These are phyloP conservation scores for Cephonodes hylas DNA, from an alignment of 2,888 invertebrate species.

Conservation along the genomic window DNA sequence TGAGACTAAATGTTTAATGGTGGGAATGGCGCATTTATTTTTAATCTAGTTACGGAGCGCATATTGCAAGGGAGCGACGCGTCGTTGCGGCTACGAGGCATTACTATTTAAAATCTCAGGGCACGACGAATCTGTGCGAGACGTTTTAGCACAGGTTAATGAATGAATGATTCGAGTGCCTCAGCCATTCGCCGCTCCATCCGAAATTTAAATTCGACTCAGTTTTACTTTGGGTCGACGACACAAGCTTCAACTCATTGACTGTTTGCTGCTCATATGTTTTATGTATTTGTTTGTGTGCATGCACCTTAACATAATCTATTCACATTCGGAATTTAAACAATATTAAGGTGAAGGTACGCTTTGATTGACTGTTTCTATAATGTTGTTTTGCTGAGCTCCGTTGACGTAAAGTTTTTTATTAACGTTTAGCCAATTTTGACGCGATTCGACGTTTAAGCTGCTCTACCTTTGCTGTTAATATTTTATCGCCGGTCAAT, in stretches of 20 bases:
- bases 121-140: not conserved
- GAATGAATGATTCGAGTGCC: not conserved
- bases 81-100: not conserved
- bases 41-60: not conserved
- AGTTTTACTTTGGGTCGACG: slow-evolving; percentile 15
- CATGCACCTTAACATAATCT: slow-evolving; percentile 11
- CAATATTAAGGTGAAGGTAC: not conserved
- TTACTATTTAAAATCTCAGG: not conserved
- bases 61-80: not conserved
- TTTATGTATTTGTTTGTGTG: not conserved
- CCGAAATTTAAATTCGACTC: slow-evolving; percentile 5
- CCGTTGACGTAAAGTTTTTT: not conserved
- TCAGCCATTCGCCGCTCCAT: not conserved
- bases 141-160: not conserved
- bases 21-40: not conserved
- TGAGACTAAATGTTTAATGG: too few relatives aligned
- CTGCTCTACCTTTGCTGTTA: too few relatives aligned
- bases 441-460: too few relatives aligned
- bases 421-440: too few relatives aligned
- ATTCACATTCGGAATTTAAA: slow-evolving; percentile 16
- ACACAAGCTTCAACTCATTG: not conserved
- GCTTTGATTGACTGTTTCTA: slow-evolving; percentile 5
- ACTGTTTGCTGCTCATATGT: not conserved
- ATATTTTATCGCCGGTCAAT: too few relatives aligned
- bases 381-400: slow-evolving; percentile 1